Conservation (phyloP, 2,888 invertebrate genomes). For the Eupithecia exiguata region DNA sequence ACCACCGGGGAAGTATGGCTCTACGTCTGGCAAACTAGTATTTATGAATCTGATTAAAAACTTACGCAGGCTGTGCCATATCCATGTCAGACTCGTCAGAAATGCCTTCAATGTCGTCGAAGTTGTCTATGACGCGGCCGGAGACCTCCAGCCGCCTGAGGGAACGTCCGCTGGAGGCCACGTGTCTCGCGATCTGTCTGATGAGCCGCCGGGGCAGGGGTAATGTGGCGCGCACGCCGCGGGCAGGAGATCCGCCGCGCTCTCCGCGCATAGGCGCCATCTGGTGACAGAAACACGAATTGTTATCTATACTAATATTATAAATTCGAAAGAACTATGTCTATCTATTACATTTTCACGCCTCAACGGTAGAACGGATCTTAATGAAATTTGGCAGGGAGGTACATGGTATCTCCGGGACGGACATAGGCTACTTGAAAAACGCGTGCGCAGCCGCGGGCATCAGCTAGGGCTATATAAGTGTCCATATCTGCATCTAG, state of each 20-base stretch:
- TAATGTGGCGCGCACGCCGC: slow-evolving; percentile 78
- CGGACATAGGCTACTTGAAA: too few species aligned
- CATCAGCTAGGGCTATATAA: too few species aligned
- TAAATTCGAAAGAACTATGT: neutral
- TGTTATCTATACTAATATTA: neutral
- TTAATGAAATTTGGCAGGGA: neutral
- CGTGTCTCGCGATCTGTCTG: slow-evolving; percentile 79
- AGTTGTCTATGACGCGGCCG: slow-evolving; percentile 80
- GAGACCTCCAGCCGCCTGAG: slow-evolving; percentile 79
- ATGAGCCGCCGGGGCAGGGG: slow-evolving; percentile 79
- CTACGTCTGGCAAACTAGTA: too few species aligned
- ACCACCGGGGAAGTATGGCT: slow-evolving; percentile 64
- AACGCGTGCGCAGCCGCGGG: too few species aligned
- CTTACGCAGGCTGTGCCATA: slow-evolving; percentile 75
- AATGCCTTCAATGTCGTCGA: slow-evolving; percentile 75
- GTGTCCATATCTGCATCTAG: too few species aligned
- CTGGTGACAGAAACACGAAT: slow-evolving; percentile 48
- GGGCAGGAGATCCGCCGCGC: slow-evolving; percentile 77
- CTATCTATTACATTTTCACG: too few species aligned
- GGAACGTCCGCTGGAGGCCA: slow-evolving; percentile 80
- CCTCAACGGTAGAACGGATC: too few species aligned
- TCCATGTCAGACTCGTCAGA: slow-evolving; percentile 78
- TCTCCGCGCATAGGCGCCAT: slow-evolving; percentile 83
- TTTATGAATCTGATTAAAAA: slow-evolving; percentile 17
- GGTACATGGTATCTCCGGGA: neutral